Conservation (phyloP, 2,113 vertebrate species). For the Guaruba guarouba region DNA sequence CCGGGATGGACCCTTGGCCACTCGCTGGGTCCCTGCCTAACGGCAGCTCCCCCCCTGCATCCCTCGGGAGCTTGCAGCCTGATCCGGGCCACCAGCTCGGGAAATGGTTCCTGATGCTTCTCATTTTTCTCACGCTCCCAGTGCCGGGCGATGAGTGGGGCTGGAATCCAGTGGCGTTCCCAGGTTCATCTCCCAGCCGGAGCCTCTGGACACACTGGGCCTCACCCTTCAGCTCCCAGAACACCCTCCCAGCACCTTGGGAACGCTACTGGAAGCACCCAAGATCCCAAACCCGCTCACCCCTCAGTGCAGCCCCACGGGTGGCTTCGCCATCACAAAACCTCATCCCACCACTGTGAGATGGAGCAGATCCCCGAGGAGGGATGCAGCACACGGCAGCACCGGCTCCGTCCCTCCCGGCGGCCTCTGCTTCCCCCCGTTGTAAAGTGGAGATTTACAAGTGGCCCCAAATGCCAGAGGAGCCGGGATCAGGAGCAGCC, state of each 20-base stretch:
- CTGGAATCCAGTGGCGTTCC: neutral
- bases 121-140: constrained; percentile 1
- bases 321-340: neutral
- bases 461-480: constrained; percentile 12
- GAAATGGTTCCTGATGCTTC: neutral
- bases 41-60: neutral
- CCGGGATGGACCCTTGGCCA: neutral
- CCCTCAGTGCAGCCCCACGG: neutral
- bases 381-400: neutral
- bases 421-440: neutral
- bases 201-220: neutral
- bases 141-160: neutral
- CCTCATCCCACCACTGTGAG: neutral
- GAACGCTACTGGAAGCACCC: neutral
- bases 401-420: accelerated
- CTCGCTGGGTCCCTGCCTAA: neutral
- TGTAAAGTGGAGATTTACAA: constrained; percentile 58
- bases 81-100: neutral
- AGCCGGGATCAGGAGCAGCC: constrained; percentile 11
- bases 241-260: neutral
- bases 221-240: neutral
- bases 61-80: neutral
- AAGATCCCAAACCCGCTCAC: neutral
- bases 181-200: neutral
- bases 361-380: neutral